Base-by-base conservation (phyloP, 2,888 invertebrate genomes). In the Pilophorus perplexus region DNA sequence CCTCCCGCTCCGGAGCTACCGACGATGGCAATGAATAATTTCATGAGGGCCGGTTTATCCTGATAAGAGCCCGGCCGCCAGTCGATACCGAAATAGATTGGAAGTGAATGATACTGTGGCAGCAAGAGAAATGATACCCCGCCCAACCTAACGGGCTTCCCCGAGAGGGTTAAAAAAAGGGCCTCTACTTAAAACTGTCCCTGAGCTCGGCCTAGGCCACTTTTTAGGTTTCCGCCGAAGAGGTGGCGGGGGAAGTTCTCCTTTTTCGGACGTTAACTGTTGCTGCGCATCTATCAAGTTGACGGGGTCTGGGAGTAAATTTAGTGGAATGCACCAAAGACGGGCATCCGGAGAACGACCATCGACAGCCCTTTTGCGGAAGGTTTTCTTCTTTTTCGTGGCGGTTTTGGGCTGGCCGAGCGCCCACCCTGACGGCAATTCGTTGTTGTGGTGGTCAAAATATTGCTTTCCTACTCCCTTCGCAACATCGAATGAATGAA, bases 1-100 rank as follows among this genome's bases (percentile, higher is more conserved):
- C n/a, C n/a, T n/a, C n/a, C n/a, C n/a, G n/a, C 23, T 10, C 38
- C 46, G 23, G 5, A 14, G 23, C n/a, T 4, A 46, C 25, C 8
- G 12, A 46, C 25, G 12, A 22, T 46, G 46, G 46, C 25, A 22
- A 46, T 46, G 46, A 46, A 22, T 22, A 25, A 25, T 46, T 46
- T 46, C 46, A 46, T 12, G 22, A 46, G 46, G n/a, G n/a, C 23
- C n/a, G 46, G 46, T 14, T 46, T 46, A 46, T 23, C 23, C 46
- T 25, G 46, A 46, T 46, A 46, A 46, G 46, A 23, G 46, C 46
- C 46, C 20, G 25, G 23, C 25, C 46, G 23, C 23, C 22, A 46
- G 46, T 46, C 46, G 46, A 46, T 46, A 23, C 46, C 25, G 46
- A 46, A 46, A 46, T 46, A 46, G 46, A 46, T 46, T 46, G 46